phyloP scores from a whole-genome alignment of 2,888 invertebrate genomes.

The Theretra japonica region DNA sequence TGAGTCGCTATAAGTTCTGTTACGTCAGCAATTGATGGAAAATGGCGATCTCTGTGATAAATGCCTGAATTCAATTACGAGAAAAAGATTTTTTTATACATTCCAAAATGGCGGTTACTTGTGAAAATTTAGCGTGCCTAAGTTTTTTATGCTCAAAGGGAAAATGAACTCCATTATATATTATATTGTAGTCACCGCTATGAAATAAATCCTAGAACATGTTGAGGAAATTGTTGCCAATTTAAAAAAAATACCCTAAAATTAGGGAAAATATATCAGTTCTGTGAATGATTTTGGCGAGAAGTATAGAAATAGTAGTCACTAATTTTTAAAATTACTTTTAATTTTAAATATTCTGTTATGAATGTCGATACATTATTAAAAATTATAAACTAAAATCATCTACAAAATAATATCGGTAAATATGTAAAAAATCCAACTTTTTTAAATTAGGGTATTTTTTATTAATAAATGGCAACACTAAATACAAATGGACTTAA shows the following conservation, averaged over 20 bases:
- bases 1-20: background rate
- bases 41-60: constrained; percentile 3
- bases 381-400: too few species aligned
- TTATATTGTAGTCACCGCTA: background rate
- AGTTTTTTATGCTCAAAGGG: constrained; percentile 3
- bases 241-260: background rate
- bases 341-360: too few species aligned
- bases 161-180: background rate
- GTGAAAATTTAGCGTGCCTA: too few species aligned
- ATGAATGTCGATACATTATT: too few species aligned
- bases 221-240: background rate
- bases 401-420: too few species aligned
- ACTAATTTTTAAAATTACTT: too few species aligned
- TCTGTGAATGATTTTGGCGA: too few species aligned
- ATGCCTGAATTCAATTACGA: background rate
- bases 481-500: too few species aligned
- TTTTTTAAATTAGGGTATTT: too few species aligned
- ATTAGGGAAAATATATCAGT: background rate
- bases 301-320: too few species aligned
- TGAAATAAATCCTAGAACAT: background rate
- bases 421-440: too few species aligned
- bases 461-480: too few species aligned
- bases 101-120: background rate
- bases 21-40: constrained; percentile 1
- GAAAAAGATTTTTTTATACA: background rate